These are phyloP conservation scores for Drosophila pullipes DNA, from an alignment of 2,888 invertebrate genomes.

Conservation along the genomic window DNA sequence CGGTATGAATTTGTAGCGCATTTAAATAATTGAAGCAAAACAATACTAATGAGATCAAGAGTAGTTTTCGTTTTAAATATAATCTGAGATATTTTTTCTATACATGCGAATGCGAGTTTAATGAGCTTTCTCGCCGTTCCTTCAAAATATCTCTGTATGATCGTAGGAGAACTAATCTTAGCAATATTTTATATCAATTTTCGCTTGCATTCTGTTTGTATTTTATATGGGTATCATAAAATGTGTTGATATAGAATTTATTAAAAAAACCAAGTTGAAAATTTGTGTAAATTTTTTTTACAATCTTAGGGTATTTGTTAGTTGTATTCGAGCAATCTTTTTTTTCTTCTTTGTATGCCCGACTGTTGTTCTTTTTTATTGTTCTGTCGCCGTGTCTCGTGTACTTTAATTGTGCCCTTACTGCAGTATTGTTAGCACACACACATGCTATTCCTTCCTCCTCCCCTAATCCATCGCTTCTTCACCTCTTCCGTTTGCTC, in stretches of 20 bases:
- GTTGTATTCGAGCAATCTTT: neutral
- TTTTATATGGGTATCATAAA: neutral
- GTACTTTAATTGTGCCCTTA: constrained; percentile 75
- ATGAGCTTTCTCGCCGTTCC: too few relatives aligned
- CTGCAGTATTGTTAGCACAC: constrained; percentile 57
- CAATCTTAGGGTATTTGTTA: constrained; percentile 16
- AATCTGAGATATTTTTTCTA: too few relatives aligned
- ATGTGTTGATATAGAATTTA: neutral
- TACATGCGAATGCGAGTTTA: too few relatives aligned
- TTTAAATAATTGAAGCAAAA: neutral
- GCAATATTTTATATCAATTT: neutral
- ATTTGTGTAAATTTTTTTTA: fast-evolving
- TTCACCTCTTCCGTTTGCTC: neutral
- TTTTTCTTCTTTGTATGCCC: constrained; percentile 32
- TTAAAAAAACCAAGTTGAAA: fast-evolving
- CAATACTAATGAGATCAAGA: neutral
- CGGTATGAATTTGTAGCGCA: neutral
- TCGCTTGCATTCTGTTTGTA: neutral
- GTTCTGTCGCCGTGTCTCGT: constrained; percentile 64
- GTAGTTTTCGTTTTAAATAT: neutral
- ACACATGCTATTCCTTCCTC: constrained; percentile 23
- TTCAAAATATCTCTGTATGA: neutral
- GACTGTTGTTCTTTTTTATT: constrained; percentile 54
- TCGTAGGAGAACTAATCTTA: neutral
- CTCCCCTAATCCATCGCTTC: too few relatives aligned